phyloP scores from a whole-genome alignment of 2,113 vertebrate species.

The Raphicerus campestris region DNA sequence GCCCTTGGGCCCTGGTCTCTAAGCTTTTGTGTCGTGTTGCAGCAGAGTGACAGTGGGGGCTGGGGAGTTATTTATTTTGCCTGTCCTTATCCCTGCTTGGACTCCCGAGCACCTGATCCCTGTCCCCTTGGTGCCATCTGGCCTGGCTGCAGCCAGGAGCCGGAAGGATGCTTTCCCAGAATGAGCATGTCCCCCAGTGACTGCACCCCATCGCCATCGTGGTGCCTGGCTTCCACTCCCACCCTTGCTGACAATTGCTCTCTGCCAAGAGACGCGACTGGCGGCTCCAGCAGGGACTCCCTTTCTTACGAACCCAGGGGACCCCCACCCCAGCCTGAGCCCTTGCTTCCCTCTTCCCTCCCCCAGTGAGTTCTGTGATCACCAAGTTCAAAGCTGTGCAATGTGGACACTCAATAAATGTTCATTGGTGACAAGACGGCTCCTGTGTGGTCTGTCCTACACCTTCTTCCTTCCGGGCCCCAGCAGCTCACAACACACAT shows the following conservation, averaged over 20 bases:
- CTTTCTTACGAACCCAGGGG: constrained; percentile 37
- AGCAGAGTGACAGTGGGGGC: constrained; percentile 52
- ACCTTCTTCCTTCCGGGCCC: not conserved
- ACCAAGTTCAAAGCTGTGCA: constrained; percentile 72
- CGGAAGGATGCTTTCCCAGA: constrained; percentile 33
- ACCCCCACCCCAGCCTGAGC: not conserved
- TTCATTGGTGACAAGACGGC: constrained; percentile 57
- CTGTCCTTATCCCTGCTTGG: constrained; percentile 60
- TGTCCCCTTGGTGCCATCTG: not conserved
- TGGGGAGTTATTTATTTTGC: constrained; percentile 70
- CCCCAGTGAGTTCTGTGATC: constrained; percentile 61
- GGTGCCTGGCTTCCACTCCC: constrained; percentile 68
- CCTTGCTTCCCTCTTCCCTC: not conserved
- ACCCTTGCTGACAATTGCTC: constrained; percentile 36
- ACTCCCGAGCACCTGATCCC: constrained; percentile 42
- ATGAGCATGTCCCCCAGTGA: constrained; percentile 66
- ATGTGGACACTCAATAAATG: constrained; percentile 75
- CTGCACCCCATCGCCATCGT: constrained; percentile 37
- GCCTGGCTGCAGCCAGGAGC: constrained; percentile 48
- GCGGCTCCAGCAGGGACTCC: constrained; percentile 63
- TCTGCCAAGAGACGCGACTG: constrained; percentile 70
- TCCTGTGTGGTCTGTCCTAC: constrained; percentile 4
- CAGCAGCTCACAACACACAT: not conserved
- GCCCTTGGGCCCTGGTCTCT: constrained; percentile 32
- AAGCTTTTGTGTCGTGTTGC: constrained; percentile 65